Conservation (phyloP, 2,113 vertebrate genomes). For the Chiloscyllium plagiosum region DNA sequence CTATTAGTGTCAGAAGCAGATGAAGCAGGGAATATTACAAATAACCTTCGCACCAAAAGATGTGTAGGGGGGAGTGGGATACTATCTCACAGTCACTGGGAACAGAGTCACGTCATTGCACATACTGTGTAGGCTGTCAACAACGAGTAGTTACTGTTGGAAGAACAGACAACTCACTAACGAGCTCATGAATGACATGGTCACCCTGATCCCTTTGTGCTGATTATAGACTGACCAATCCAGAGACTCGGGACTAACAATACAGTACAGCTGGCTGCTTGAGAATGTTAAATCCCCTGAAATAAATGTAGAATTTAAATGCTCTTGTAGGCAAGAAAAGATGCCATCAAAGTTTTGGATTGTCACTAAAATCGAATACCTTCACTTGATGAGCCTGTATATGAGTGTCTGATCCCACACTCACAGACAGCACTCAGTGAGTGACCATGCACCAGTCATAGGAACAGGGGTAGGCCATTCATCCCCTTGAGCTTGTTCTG, state of each 20-base stretch:
- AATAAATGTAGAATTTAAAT: not conserved
- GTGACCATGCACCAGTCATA: no score
- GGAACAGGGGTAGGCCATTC: no score
- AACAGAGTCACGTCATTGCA: not conserved
- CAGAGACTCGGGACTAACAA: not conserved
- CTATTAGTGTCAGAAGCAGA: not conserved
- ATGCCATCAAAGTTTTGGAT: no score
- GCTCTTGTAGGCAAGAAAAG: not conserved
- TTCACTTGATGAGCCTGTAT: no score
- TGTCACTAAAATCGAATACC: no score
- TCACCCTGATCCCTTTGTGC: not conserved
- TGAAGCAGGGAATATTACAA: not conserved
- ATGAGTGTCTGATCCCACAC: no score
- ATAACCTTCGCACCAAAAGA: not conserved
- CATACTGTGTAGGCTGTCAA: not conserved
- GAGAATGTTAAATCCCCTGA: not conserved
- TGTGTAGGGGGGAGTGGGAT: not conserved
- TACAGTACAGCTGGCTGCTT: no score
- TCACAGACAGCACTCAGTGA: no score
- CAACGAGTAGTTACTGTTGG: not conserved
- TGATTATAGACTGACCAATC: not conserved
- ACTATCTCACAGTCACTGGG: not conserved
- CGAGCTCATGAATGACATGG: not conserved
- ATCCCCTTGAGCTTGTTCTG: no score
- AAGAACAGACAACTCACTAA: not conserved